A percentile compares a stretch with the other conserved stretches of the same genome.
These are phyloP conservation scores for Dolichopus griseipennis DNA, from an alignment of 2,888 invertebrate species.

Conservation along the genomic window DNA sequence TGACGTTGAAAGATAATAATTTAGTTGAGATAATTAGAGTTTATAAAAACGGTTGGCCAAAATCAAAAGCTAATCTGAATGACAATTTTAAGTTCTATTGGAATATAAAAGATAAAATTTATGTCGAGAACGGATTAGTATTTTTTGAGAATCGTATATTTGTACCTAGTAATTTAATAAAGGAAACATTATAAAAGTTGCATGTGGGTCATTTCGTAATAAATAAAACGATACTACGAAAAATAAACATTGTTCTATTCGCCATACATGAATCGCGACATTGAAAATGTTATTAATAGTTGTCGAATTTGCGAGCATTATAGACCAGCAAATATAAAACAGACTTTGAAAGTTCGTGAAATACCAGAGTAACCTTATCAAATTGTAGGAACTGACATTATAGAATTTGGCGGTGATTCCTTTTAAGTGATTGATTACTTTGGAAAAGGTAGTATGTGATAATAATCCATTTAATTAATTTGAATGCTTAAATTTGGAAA, in stretches of 20 bases:
- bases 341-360: no score
- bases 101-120: constrained; percentile 8
- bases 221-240: constrained; percentile 15
- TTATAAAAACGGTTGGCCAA: background rate
- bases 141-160: constrained; percentile 17
- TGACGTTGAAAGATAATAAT: no score
- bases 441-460: constrained; percentile 15
- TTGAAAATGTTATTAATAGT: constrained; percentile 7
- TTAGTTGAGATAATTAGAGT: no score
- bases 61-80: constrained; percentile 14
- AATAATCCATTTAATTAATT: constrained; percentile 17
- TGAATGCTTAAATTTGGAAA: constrained; percentile 14
- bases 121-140: constrained; percentile 11
- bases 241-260: constrained; percentile 13
- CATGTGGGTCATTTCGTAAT: constrained; percentile 18
- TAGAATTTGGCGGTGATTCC: constrained; percentile 15
- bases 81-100: constrained; percentile 16
- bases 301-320: background rate
- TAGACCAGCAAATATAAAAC: no score
- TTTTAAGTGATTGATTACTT: constrained; percentile 15
- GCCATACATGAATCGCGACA: background rate
- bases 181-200: constrained; percentile 14
- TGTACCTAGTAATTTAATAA: constrained; percentile 14
- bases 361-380: background rate
- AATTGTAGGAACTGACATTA: constrained; percentile 15